Base-by-base conservation (phyloP, 2,888 invertebrate species). In the Ypsolopha sequella region DNA sequence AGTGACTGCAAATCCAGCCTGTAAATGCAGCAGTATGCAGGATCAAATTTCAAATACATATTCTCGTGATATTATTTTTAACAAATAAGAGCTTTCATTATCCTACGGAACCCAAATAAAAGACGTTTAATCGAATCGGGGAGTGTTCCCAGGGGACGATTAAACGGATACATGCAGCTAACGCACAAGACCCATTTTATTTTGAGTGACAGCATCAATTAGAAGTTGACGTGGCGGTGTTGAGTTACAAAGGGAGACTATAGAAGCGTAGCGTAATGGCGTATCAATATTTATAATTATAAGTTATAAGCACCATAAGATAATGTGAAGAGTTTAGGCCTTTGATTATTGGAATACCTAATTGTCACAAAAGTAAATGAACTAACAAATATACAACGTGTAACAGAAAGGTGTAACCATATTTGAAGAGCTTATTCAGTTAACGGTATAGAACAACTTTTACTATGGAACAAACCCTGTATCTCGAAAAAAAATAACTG, bases 161-260 rank as follows among this genome's bases (percentile, higher is more conserved):
- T 68, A 68, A 70, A 68, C 63, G 65, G 64, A 68, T 65, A 65
- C 66, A 59, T 54, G 56, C 56, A 57, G 68, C 67, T 59, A 36
- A 49, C 8, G 39, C 48, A 38, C 50, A 34, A 53, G 56, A 64
- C 66, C 66, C 68, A 68, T 75, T 78, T 68, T 75, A 77, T 80
- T 66, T 72, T 79, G 80, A 85, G 73, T 86, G 85, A 84, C 85
- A 80, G 80, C 76, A 78, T 82, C 85, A 85, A 86, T 86, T 86
- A 86, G 77, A 70, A 69, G 63, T 76, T 76, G 80, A 80, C 80
- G 70, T 63, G 63, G 72, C 78, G 84, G 85, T 77, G 70, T 82
- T 65, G 60, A 56, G 61, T 86, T 86, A 79, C 85, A 84, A 81
- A 82, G 77, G 50, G 75, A 63, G 60, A 68, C 69, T 60, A 65